A percentile compares a stretch with the other conserved stretches of the same genome.
phyloP scores from a whole-genome alignment of 2,797 vertebrate genomes.

The Hirundo rustica region DNA sequence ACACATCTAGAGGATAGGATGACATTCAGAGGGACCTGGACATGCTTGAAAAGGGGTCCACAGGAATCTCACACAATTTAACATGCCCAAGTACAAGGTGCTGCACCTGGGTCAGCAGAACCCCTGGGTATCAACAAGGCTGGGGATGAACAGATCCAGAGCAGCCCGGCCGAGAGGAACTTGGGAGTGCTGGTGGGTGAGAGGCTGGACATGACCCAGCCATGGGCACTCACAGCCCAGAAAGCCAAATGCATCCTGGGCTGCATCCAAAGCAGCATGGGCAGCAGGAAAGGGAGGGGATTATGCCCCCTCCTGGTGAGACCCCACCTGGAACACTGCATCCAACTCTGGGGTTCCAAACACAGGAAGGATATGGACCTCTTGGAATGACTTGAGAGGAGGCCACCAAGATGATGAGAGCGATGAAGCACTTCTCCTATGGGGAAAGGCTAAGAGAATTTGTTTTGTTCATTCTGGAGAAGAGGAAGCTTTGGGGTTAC shows the following conservation, averaged over 20 bases:
- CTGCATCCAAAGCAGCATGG: rapidly evolving
- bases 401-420: not conserved
- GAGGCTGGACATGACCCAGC: not conserved
- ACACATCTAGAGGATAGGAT: not conserved
- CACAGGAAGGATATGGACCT: not conserved
- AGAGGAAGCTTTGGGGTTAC: not conserved
- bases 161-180: not conserved
- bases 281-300: not conserved
- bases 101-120: too few species aligned
- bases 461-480: not conserved
- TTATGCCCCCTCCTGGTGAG: not conserved
- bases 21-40: not conserved
- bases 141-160: not conserved
- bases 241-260: not conserved
- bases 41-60: not conserved
- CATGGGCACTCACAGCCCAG: too few species aligned
- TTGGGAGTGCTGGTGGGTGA: not conserved
- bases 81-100: not conserved
- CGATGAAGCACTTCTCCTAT: not conserved
- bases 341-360: not conserved
- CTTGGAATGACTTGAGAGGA: not conserved
- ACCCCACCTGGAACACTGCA: too few species aligned
- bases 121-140: not conserved
- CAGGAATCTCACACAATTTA: not conserved
- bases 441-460: not conserved